phyloP scores from a whole-genome alignment of 1,140 invertebrate genomes.

The Drosophila trapezifrons region DNA sequence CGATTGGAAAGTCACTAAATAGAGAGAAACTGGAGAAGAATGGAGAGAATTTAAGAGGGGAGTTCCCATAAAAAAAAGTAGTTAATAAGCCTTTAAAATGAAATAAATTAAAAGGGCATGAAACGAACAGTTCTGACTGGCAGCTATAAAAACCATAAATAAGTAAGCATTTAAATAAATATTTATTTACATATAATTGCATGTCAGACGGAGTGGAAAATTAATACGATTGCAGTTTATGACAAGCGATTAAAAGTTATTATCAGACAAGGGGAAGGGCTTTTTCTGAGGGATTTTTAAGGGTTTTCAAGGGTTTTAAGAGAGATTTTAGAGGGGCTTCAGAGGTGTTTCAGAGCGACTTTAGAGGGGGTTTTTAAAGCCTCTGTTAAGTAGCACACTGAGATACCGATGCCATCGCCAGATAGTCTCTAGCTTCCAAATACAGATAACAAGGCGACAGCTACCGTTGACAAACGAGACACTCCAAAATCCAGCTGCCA shows the following conservation, averaged over 20 bases:
- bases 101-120: conserved; percentile 23
- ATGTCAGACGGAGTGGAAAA: conserved; percentile 53
- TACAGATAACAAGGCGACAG: conserved; percentile 64
- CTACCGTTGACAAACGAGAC: conserved; percentile 52
- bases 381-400: conserved; percentile 74
- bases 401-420: conserved; percentile 66
- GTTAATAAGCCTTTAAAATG: background rate
- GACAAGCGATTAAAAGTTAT: conserved; percentile 77
- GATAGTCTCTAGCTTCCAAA: conserved; percentile 58
- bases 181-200: conserved; percentile 78
- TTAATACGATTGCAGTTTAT: conserved; percentile 81
- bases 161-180: conserved; percentile 77
- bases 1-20: conserved; percentile 32
- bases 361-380: conserved; percentile 34
- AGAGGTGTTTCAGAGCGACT: no score
- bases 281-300: conserved; percentile 30
- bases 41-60: conserved; percentile 19
- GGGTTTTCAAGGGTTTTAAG: background rate
- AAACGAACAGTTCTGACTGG: conserved; percentile 4
- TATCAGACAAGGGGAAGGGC: conserved; percentile 24
- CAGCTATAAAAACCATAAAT: conserved; percentile 56
- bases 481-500: conserved; percentile 19
- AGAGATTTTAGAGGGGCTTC: background rate
- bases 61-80: conserved; percentile 16
- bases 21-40: conserved; percentile 1